Evolutionary conservation across 1,140 invertebrate genomes (phyloP), one percentile per base, ranked within the genome.

Genomic region (Coboldia fuscipes): DNA sequence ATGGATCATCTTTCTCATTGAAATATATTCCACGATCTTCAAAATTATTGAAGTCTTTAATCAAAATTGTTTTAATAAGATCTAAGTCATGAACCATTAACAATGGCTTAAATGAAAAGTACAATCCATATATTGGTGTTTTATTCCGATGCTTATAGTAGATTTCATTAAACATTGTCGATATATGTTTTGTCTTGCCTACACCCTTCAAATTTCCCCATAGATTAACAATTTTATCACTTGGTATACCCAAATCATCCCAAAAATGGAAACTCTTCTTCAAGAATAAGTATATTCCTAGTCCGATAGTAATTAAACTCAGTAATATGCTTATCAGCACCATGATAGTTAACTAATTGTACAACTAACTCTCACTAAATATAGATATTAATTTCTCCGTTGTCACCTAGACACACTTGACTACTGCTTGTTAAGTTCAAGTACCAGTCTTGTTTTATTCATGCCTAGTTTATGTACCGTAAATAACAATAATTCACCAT

Each of bases 11-110:
- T 29, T 50, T 45, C 23, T 60, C 57, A 19, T 60, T 54, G 23
- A 50, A 46, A 37, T 52, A 58, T 26, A 58, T 48, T 2, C 57
- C 52, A 33, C 60, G 54, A 1, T 61, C 55, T 39, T 56, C 45
- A 37, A 65, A 66, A 42, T 57, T 41, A 12, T 55, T 43, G 39
- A 61, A 66, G 45, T 69, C 62, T 41, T 58, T 63, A 10, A 65
- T 54, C 12, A 66, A 40, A 13, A 69, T 47, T 10, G 44, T 43
- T 38, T 64, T 65, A 3, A 62, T 58, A 27, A 66, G 38, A 21
- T 61, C 57, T 4, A 46, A 47, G 39, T 57, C 56, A 9, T 30
- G 54, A 48, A 14, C 58, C 38, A n/a, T 46, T 45, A 26, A 59
- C 30, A 16, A 56, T 48, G 3, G 56, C 56, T 33, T 54, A 46